These are phyloP conservation scores for Macaria notata DNA, from an alignment of 2,888 invertebrate genomes.

Conservation along the genomic window DNA sequence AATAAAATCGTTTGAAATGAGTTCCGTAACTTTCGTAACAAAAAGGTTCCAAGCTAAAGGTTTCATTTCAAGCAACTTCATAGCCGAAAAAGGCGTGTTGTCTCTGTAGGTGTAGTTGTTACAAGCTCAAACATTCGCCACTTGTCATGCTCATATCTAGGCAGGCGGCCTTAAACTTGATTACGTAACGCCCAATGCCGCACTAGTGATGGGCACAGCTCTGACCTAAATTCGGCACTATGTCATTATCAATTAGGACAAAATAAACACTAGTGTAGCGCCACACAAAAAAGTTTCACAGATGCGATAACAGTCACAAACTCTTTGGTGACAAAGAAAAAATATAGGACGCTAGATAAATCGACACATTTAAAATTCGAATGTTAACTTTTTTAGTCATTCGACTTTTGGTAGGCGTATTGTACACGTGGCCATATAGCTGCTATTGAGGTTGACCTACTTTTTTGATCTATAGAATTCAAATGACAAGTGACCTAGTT, in stretches of 20 bases:
- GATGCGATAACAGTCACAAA: too few relatives aligned
- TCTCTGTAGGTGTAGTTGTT: neutral
- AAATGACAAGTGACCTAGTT: conserved; percentile 13
- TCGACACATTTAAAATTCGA: conserved; percentile 1
- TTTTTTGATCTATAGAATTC: conserved; percentile 11
- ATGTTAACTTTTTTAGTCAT: conserved; percentile 1
- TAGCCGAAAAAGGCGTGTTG: conserved; percentile 4
- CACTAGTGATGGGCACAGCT: conserved; percentile 26
- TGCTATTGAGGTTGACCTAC: neutral
- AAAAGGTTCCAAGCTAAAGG: too few relatives aligned
- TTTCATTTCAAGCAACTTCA: too few relatives aligned
- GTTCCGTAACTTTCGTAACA: too few relatives aligned
- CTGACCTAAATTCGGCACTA: conserved; percentile 25
- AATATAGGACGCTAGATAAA: neutral
- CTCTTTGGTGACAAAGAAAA: too few relatives aligned
- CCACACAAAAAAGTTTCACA: neutral
- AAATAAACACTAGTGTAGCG: neutral
- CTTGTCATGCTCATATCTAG: conserved; percentile 40
- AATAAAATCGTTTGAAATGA: too few relatives aligned
- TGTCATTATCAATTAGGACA: conserved; percentile 15
- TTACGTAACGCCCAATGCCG: conserved; percentile 57
- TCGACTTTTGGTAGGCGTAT: conserved; percentile 2
- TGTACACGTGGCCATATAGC: conserved; percentile 3
- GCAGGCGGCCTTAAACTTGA: conserved; percentile 68
- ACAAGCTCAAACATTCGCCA: conserved; percentile 27